These are phyloP conservation scores for Galerucella nymphaeae DNA, from an alignment of 2,888 invertebrate species.

Conservation along the genomic window DNA sequence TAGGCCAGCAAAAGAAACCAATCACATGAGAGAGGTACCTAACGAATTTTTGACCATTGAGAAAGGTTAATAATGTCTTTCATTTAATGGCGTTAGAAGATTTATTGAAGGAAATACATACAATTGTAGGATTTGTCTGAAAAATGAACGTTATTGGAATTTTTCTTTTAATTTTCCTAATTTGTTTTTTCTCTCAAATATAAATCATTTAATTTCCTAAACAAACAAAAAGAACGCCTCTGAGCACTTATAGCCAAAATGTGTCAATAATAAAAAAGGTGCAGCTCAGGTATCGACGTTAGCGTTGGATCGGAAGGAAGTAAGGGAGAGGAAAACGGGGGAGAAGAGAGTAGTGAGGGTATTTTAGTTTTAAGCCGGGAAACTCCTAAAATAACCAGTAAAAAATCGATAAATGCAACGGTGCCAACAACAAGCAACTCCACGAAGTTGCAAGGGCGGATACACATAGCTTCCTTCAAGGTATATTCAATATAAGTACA, in stretches of 20 bases:
- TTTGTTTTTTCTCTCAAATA: background rate
- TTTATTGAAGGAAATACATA: background rate
- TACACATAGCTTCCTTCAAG: background rate
- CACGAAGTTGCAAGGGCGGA: slow-evolving; percentile 29
- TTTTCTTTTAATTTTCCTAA: background rate
- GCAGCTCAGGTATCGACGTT: slow-evolving; percentile 43
- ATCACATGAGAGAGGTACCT: slow-evolving; percentile 18
- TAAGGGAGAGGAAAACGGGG: slow-evolving; percentile 15
- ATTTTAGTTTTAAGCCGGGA: slow-evolving; percentile 51
- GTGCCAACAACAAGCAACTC: slow-evolving; percentile 49
- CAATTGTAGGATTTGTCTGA: too few relatives aligned
- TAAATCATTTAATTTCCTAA: background rate
- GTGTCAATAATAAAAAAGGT: slow-evolving; percentile 48
- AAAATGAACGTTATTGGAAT: background rate
- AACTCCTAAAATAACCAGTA: slow-evolving; percentile 59
- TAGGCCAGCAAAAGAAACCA: slow-evolving; percentile 31
- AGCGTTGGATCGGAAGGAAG: slow-evolving; percentile 33
- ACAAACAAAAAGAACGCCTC: slow-evolving; percentile 20
- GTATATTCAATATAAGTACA: background rate
- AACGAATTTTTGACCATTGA: slow-evolving; percentile 25
- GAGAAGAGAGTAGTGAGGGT: slow-evolving; percentile 37
- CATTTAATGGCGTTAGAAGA: background rate
- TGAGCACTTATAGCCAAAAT: slow-evolving; percentile 41
- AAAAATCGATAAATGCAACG: slow-evolving; percentile 60
- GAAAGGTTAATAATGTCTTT: slow-evolving; percentile 10